phyloP scores from a whole-genome alignment of 2,888 invertebrate genomes.

The Enoplolaimus lenunculus region DNA sequence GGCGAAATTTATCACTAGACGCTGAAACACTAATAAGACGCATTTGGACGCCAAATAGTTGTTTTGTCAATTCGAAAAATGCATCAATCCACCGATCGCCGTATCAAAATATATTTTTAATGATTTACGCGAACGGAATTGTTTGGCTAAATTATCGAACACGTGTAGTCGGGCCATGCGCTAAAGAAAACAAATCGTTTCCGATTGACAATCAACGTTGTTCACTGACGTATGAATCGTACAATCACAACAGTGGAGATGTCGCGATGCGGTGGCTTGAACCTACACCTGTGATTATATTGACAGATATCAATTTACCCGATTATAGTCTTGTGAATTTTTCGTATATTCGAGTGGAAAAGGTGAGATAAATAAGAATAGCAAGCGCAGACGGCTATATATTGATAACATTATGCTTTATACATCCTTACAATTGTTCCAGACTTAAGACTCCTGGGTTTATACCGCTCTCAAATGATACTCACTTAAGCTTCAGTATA shows the following conservation, averaged over 20 bases:
- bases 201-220: constrained; percentile 37
- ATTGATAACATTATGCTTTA: too few species aligned
- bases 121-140: constrained; percentile 39
- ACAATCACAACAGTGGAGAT: constrained; percentile 32
- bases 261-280: constrained; percentile 36
- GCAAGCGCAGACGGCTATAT: too few species aligned
- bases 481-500: too few species aligned
- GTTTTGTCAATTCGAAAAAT: constrained; percentile 35
- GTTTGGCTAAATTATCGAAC: constrained; percentile 37
- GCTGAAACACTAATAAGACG: constrained; percentile 33
- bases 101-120: constrained; percentile 36
- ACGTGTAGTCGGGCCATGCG: background rate
- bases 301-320: constrained; percentile 36
- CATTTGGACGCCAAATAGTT: constrained; percentile 38
- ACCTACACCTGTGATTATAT: constrained; percentile 31
- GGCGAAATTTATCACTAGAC: constrained; percentile 33
- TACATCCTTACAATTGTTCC: too few species aligned
- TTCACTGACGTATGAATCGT: constrained; percentile 34
- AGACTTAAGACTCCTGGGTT: too few species aligned
- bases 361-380: too few species aligned
- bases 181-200: constrained; percentile 3
- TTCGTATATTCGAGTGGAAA: constrained; percentile 24
- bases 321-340: constrained; percentile 35
- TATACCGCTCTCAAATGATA: too few species aligned
- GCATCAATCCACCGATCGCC: constrained; percentile 34